Base-by-base conservation (phyloP, 2,888 invertebrate species). In the Steinernema scapterisci region DNA sequence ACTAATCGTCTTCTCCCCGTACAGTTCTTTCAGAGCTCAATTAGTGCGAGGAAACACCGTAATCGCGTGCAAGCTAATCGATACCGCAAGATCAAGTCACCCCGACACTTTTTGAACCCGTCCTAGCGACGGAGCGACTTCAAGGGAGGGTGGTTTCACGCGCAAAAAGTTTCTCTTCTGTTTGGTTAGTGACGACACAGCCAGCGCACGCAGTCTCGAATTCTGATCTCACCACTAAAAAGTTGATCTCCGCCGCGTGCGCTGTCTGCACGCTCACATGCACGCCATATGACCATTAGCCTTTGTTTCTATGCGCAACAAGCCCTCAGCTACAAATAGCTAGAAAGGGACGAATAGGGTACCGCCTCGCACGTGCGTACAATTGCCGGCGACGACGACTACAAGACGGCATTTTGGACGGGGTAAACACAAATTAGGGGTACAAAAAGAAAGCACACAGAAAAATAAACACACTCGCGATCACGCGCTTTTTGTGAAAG, bases 1-100 rank as follows among this genome's bases (percentile, higher is more conserved):
- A 63, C 63, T 63, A 63, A 25, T 63, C 63, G 63, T 63, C 63
- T 63, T 63, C 63, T 63, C 21, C 63, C 27, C 31, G n/a, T 63
- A 54, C 54, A 31, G 63, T 63, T 27, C 31, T 16, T 63, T 25
- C 54, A 25, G 54, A 16, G 11, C 54, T 25, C 5, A 21, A 16
- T 48, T 19, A 16, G 21, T 54, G 21, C 13, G 25, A 54, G 25
- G 25, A 13, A 54, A 11, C 21, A 54, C 54, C 54, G 54, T 54
- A 54, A 54, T 25, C 54, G 21, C 21, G 19, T 19, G 13, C 5
- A 6, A 9, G 38, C 38, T 38, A 38, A 38, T 38, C 19, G 54
- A 54, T 19, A 25, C 54, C 21, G 19, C 25, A 21, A 23, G 16
- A 19, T 48, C n/a, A 48, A 48, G 48, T 38, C 48, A 48, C 48